phyloP scores from a whole-genome alignment of 2,113 vertebrate species.

The Nothoprocta pentlandii region DNA sequence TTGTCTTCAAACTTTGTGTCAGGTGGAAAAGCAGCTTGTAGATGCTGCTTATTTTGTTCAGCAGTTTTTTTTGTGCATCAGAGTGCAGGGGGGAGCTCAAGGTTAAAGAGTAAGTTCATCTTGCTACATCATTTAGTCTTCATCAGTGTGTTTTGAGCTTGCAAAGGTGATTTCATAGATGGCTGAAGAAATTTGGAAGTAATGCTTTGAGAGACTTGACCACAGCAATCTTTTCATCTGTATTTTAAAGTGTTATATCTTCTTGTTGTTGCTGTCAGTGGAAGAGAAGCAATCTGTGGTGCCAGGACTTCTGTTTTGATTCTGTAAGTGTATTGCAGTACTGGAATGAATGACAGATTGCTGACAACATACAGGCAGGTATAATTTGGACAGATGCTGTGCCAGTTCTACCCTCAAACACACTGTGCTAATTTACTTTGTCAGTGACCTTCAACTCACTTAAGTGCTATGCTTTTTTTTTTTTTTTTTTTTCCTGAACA shows the following conservation, averaged over 20 bases:
- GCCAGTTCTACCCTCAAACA: slow-evolving; percentile 2
- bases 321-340: not conserved
- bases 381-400: not conserved
- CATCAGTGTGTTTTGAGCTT: not conserved
- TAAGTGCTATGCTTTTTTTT: not conserved
- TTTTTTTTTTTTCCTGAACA: not conserved
- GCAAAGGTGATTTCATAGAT: not conserved
- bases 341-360: not conserved
- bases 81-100: not conserved
- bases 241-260: not conserved
- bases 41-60: not conserved
- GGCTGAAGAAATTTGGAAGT: not conserved
- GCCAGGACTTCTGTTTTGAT: not conserved
- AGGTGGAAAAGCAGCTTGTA: not conserved
- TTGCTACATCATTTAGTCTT: not conserved
- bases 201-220: not conserved
- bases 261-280: not conserved
- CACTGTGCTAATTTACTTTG: not conserved
- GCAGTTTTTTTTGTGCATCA: not conserved
- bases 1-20: not conserved
- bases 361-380: not conserved
- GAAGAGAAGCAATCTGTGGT: not conserved
- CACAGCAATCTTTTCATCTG: not conserved
- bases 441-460: slow-evolving; percentile 32
- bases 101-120: not conserved